Evolutionary conservation across 2,797 vertebrate species (phyloP).

Genomic region (Manis pentadactyla): DNA sequence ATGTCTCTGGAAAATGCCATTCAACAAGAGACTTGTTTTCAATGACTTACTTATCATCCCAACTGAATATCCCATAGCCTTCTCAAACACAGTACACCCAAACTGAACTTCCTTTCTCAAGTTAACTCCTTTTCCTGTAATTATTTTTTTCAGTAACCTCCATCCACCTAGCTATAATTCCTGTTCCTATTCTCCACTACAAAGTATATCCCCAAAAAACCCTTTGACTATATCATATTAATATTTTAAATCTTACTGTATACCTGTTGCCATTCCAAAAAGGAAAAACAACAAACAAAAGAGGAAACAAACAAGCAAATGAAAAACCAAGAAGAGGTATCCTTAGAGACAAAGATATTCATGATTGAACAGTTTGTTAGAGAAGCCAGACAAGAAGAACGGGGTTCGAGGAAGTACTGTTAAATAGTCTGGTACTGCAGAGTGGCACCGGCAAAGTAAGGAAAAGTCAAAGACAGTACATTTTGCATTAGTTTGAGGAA

Average conservation of each 20-base stretch:
- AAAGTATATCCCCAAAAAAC: background rate
- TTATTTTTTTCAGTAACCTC: background rate
- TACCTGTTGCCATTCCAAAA: background rate
- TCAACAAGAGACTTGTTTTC: background rate
- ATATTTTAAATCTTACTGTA: background rate
- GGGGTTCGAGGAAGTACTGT: background rate
- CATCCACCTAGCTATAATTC: background rate
- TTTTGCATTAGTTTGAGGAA: background rate
- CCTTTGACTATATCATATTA: background rate
- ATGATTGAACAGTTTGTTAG: background rate
- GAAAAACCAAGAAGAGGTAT: background rate
- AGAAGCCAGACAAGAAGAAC: background rate
- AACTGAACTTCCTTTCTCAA: background rate
- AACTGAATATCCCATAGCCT: background rate
- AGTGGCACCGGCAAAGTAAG: background rate
- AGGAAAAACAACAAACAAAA: background rate
- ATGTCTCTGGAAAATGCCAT: background rate
- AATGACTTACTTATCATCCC: background rate
- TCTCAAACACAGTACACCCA: background rate
- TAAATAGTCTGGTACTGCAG: background rate
- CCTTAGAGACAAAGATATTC: background rate
- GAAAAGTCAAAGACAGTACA: background rate
- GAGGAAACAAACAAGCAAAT: background rate
- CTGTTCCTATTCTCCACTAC: background rate
- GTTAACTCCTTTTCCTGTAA: background rate